phyloP scores from a whole-genome alignment of 2,888 invertebrate genomes.

The Polymixis lichenea region DNA sequence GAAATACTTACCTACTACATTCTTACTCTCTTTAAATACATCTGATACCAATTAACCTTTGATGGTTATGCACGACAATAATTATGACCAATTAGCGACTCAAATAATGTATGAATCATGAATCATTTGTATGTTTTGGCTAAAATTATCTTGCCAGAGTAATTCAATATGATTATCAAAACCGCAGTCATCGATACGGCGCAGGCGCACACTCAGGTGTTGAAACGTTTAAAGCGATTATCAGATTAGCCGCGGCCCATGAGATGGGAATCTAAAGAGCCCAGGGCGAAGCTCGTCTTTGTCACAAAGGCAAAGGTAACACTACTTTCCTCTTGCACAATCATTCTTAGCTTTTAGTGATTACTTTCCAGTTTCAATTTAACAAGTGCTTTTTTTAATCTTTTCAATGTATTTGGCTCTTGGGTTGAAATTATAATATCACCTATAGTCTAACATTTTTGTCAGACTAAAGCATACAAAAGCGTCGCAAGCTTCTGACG shows the following conservation, averaged over 20 bases:
- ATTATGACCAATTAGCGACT: conserved; percentile 32
- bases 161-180: conserved; percentile 68
- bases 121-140: conserved; percentile 28
- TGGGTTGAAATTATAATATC: background rate
- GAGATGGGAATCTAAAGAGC: conserved; percentile 82
- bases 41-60: conserved; percentile 11
- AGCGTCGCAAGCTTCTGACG: background rate
- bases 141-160: conserved; percentile 40
- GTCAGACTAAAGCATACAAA: background rate
- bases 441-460: background rate
- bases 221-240: conserved; percentile 79
- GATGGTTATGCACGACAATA: conserved; percentile 16
- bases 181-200: conserved; percentile 65
- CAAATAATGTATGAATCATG: conserved; percentile 37
- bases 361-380: conserved; percentile 65
- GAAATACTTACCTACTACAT: conserved; percentile 24
- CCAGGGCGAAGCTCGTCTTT: conserved; percentile 75
- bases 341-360: conserved; percentile 59
- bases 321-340: conserved; percentile 75
- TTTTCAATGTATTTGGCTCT: background rate
- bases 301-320: conserved; percentile 78
- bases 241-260: conserved; percentile 76
- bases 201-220: conserved; percentile 69
- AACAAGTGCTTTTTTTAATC: conserved; percentile 17
- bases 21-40: conserved; percentile 16